phyloP scores from a whole-genome alignment of 2,113 vertebrate species.

The Saguinus imperator region DNA sequence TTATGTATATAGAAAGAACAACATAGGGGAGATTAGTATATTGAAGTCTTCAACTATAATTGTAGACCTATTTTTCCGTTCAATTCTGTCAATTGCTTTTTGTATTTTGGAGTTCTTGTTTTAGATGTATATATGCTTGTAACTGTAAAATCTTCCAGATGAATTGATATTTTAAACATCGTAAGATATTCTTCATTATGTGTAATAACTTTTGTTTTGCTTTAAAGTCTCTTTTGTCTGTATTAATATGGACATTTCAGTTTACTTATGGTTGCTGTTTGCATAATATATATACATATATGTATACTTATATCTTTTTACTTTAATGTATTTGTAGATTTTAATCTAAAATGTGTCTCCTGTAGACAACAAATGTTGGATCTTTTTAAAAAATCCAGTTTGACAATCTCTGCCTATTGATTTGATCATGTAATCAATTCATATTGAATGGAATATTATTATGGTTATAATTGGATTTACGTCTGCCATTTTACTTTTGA shows the following conservation, averaged over 20 bases:
- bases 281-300: not conserved
- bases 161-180: not conserved
- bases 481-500: not conserved
- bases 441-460: not conserved
- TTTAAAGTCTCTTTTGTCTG: constrained; percentile 6
- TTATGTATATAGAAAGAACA: not conserved
- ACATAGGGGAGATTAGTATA: not conserved
- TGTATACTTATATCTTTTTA: not conserved
- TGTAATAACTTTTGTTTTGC: not conserved
- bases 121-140: not conserved
- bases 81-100: not conserved
- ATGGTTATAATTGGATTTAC: not conserved
- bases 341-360: not conserved
- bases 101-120: not conserved
- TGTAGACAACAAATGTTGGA: not conserved
- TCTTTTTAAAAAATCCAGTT: not conserved
- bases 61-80: not conserved
- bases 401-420: not conserved
- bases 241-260: not conserved
- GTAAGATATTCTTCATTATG: not conserved
- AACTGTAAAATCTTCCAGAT: not conserved
- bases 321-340: not conserved
- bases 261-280: not conserved
- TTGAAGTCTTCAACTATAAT: not conserved
- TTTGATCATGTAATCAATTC: not conserved